A percentile compares a stretch with the other conserved stretches of the same genome.
phyloP scores from a whole-genome alignment of 2,113 vertebrate genomes.

The Labrus mixtus region DNA sequence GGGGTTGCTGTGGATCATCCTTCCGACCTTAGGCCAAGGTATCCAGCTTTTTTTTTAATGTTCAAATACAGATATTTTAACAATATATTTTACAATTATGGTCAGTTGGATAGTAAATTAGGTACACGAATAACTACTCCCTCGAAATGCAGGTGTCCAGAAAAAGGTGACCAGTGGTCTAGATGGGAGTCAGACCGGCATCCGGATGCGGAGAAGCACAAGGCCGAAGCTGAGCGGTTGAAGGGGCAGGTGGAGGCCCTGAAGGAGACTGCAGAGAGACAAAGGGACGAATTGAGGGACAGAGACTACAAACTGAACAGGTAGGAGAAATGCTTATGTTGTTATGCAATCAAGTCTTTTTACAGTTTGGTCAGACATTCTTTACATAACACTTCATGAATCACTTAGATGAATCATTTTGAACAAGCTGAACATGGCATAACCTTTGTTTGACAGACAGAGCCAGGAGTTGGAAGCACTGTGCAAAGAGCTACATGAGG shows the following conservation, averaged over 20 bases:
- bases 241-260: constrained; percentile 77
- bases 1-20: constrained; percentile 17
- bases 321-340: constrained; percentile 50
- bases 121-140: no score
- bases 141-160: constrained; percentile 57
- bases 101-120: background rate
- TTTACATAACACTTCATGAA: background rate
- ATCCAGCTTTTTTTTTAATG: constrained; percentile 10
- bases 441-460: constrained; percentile 68
- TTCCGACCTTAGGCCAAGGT: constrained; percentile 49
- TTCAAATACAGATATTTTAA: background rate
- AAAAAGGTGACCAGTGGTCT: constrained; percentile 46
- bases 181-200: constrained; percentile 66
- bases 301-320: constrained; percentile 73
- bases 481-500: constrained; percentile 61
- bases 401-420: background rate
- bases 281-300: constrained; percentile 75
- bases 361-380: background rate
- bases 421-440: constrained; percentile 6
- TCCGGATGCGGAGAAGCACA: constrained; percentile 67
- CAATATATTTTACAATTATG: no score
- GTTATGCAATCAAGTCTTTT: background rate
- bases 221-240: constrained; percentile 76
- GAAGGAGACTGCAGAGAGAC: constrained; percentile 62
- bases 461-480: constrained; percentile 71